A percentile compares a stretch with the other conserved stretches of the same genome.
phyloP scores from a whole-genome alignment of 1,140 invertebrate species.

The Anastrepha ludens region DNA sequence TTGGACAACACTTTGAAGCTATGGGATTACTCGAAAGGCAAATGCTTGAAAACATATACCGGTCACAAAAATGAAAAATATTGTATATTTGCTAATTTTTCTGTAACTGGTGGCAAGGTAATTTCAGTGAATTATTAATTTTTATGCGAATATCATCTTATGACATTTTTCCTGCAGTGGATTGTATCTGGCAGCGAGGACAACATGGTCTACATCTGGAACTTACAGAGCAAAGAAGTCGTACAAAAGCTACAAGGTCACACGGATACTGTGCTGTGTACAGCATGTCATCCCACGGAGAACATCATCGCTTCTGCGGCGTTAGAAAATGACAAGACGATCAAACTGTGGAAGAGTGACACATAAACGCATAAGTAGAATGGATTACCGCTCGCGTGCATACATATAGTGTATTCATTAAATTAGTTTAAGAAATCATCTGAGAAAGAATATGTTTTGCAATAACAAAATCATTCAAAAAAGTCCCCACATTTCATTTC shows the following conservation, averaged over 20 bases:
- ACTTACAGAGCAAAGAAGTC: slow-evolving; percentile 99
- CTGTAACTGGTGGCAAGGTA: slow-evolving; percentile 99
- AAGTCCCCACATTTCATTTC: slow-evolving; percentile 1
- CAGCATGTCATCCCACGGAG: slow-evolving; percentile 98
- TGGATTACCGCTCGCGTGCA: background rate
- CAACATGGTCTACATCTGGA: slow-evolving; percentile 99
- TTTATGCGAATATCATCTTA: background rate
- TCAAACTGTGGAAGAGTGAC: slow-evolving; percentile 99
- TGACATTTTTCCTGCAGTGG: slow-evolving; percentile 80
- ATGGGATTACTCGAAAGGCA: slow-evolving; percentile 99
- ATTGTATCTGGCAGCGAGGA: slow-evolving; percentile 99
- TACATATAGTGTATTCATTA: slow-evolving; percentile 50
- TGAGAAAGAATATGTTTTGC: background rate
- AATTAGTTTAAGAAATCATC: slow-evolving; percentile 26
- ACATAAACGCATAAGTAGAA: slow-evolving; percentile 79
- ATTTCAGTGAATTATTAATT: slow-evolving; percentile 57
- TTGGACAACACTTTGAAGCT: slow-evolving; percentile 98
- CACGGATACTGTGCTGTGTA: slow-evolving; percentile 98
- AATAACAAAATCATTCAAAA: background rate
- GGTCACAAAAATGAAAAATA: slow-evolving; percentile 99
- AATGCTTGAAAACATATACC: slow-evolving; percentile 97
- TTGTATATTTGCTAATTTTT: slow-evolving; percentile 99
- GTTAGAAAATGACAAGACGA: slow-evolving; percentile 98
- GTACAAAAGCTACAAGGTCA: slow-evolving; percentile 98
- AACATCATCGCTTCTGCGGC: slow-evolving; percentile 99